Conservation (phyloP, 2,797 vertebrate genomes). For the Enoplosus armatus region DNA sequence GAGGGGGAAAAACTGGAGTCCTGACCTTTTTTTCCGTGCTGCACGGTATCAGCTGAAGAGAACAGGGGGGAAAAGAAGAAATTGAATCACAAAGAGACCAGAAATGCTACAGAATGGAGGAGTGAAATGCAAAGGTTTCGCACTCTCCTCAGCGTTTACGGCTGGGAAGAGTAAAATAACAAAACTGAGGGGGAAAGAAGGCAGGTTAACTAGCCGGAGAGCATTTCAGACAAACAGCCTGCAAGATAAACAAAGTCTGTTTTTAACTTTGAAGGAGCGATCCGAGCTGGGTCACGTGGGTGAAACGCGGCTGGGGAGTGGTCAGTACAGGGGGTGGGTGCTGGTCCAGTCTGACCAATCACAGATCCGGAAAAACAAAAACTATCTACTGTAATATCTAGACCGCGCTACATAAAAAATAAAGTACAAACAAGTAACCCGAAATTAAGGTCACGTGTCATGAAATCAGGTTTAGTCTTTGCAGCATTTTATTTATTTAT, state of each 20-base stretch:
- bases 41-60: conserved; percentile 43
- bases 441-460: not conserved
- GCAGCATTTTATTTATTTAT: not conserved
- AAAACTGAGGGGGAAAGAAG: not conserved
- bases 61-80: conserved; percentile 14
- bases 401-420: not conserved
- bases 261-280: conserved; percentile 86
- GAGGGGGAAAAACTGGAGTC: not conserved
- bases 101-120: conserved; percentile 7
- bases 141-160: conserved; percentile 30
- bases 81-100: conserved; percentile 29
- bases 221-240: conserved; percentile 72
- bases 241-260: conserved; percentile 86
- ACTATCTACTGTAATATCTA: not conserved
- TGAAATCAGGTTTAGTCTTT: not conserved
- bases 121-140: not conserved
- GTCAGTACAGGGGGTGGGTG: conserved; percentile 75
- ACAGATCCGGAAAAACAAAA: conserved; percentile 36
- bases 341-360: conserved; percentile 73
- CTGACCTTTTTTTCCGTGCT: conserved; percentile 14
- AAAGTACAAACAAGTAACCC: not conserved
- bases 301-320: conserved; percentile 70
- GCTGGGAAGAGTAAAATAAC: conserved; percentile 14
- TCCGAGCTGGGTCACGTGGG: conserved; percentile 76
- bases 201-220: conserved; percentile 47